These are phyloP conservation scores for Argyra leucocephala DNA, from an alignment of 2,888 invertebrate genomes.

Conservation along the genomic window DNA sequence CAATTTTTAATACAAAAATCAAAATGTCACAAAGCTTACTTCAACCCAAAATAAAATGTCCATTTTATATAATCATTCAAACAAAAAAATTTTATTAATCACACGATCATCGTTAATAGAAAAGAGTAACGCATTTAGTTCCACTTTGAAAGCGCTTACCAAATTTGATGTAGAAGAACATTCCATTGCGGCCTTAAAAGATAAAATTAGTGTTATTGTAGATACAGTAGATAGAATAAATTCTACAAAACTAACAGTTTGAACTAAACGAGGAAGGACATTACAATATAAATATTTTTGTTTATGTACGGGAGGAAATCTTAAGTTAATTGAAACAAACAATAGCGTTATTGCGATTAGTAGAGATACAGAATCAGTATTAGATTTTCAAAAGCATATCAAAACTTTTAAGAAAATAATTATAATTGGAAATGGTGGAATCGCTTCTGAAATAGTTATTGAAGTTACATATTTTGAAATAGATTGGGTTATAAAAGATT, in stretches of 20 bases:
- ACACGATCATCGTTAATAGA: conserved; percentile 77
- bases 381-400: conserved; percentile 63
- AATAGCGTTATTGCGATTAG: conserved; percentile 71
- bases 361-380: conserved; percentile 88
- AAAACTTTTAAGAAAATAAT: conserved; percentile 60
- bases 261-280: conserved; percentile 47
- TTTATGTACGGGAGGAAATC: conserved; percentile 81
- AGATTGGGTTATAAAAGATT: conserved; percentile 89
- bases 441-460: conserved; percentile 91
- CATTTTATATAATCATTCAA: no score
- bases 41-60: no score
- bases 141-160: conserved; percentile 70
- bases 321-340: conserved; percentile 61
- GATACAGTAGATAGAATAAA: conserved; percentile 55
- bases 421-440: conserved; percentile 95
- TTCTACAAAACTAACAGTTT: conserved; percentile 46
- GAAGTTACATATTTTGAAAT: conserved; percentile 77
- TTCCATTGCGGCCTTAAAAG: conserved; percentile 50
- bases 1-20: no score
- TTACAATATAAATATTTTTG: conserved; percentile 74
- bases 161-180: conserved; percentile 80
- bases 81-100: conserved; percentile 61
- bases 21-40: no score
- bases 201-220: conserved; percentile 59
- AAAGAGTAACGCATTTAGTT: conserved; percentile 77